Conservation (phyloP, 2,888 invertebrate genomes). For the Drosophila greeni region DNA sequence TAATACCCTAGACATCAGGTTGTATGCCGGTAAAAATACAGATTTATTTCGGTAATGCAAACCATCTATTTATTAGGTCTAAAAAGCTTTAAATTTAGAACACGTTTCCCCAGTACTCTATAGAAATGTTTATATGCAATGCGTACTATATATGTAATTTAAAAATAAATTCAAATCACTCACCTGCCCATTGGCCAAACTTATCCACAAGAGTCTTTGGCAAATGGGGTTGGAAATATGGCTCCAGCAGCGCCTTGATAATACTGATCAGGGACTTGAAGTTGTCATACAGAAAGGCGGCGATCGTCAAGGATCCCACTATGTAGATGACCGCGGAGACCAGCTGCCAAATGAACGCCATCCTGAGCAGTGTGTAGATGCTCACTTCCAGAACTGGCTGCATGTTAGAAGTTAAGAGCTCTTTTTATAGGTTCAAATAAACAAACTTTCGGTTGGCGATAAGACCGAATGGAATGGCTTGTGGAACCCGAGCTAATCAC, state of each 20-base stretch:
- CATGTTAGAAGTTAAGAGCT: slow-evolving; percentile 44
- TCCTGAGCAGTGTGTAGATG: slow-evolving; percentile 64
- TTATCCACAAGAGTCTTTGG: slow-evolving; percentile 82
- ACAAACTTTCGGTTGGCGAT: slow-evolving; percentile 9
- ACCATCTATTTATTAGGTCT: neutral
- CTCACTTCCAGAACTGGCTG: slow-evolving; percentile 60
- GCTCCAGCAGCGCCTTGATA: slow-evolving; percentile 82
- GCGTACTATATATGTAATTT: neutral
- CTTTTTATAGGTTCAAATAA: slow-evolving; percentile 32
- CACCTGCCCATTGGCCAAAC: slow-evolving; percentile 93
- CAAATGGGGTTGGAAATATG: slow-evolving; percentile 83
- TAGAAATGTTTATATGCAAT: neutral
- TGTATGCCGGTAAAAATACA: neutral
- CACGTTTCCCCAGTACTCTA: neutral
- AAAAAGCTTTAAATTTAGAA: neutral
- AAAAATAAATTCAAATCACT: slow-evolving; percentile 73
- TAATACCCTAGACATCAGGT: neutral
- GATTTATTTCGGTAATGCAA: neutral
- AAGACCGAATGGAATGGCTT: slow-evolving; percentile 5
- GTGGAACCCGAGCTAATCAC: slow-evolving; percentile 22
- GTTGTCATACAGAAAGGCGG: slow-evolving; percentile 79
- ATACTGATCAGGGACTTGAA: slow-evolving; percentile 83
- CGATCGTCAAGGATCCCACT: slow-evolving; percentile 67
- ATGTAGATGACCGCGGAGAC: slow-evolving; percentile 66
- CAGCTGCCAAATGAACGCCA: slow-evolving; percentile 71